Evolutionary conservation across 2,797 vertebrate genomes (phyloP).

Genomic region (Danio albolineatus): DNA sequence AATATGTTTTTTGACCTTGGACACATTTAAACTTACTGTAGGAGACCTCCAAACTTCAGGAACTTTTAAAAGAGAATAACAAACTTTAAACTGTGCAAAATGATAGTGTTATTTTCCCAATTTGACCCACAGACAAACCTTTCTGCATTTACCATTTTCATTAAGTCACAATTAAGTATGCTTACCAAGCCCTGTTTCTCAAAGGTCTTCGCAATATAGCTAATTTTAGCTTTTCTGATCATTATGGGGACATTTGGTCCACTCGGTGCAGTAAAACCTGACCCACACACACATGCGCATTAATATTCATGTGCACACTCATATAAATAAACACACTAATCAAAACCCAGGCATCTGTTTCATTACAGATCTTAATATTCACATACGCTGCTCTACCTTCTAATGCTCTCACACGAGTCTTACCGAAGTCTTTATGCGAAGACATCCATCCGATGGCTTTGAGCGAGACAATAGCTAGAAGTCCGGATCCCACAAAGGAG

Average conservation of each 20-base stretch:
- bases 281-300: constrained; percentile 11
- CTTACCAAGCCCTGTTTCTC: background rate
- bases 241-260: background rate
- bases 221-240: background rate
- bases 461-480: constrained; percentile 90
- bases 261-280: background rate
- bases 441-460: constrained; percentile 97
- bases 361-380: constrained; percentile 10
- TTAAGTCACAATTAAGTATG: constrained; percentile 9
- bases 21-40: background rate
- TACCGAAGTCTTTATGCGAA: constrained; percentile 92
- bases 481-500: constrained; percentile 94
- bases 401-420: constrained; percentile 64
- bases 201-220: background rate
- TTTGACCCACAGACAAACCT: background rate
- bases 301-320: constrained; percentile 23
- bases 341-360: constrained; percentile 12
- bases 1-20: background rate
- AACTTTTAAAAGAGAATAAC: background rate
- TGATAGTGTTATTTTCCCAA: background rate
- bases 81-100: background rate
- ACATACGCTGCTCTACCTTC: background rate
- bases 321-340: background rate
- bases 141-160: constrained; percentile 5
- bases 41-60: background rate